Evolutionary conservation across 2,797 vertebrate genomes (phyloP).

Genomic region (Pelochelys cantorii): DNA sequence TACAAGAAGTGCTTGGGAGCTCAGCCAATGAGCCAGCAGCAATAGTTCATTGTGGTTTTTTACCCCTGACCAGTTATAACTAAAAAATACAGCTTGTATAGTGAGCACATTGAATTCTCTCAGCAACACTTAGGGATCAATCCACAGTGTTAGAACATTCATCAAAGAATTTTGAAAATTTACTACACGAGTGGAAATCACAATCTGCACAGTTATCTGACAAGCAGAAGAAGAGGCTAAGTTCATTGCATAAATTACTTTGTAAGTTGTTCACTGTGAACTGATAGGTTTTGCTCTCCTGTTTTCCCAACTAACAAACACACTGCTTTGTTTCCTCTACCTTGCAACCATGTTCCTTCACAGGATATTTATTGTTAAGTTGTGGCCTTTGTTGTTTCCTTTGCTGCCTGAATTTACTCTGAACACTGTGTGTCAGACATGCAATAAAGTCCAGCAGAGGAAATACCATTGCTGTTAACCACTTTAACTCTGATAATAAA

Average conservation of each 20-base stretch:
- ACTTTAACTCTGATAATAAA: conserved; percentile 81
- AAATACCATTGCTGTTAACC: conserved; percentile 80
- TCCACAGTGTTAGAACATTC: neutral
- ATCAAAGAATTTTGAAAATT: conserved; percentile 15
- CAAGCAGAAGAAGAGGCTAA: neutral
- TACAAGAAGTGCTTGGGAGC: neutral
- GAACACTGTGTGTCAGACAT: conserved; percentile 56
- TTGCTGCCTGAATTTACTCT: conserved; percentile 56
- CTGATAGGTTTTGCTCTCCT: conserved; percentile 45
- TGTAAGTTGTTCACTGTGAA: conserved; percentile 29
- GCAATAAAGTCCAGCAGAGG: conserved; percentile 76
- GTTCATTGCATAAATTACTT: conserved; percentile 38
- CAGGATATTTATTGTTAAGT: conserved; percentile 74
- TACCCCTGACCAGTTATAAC: conserved; percentile 1
- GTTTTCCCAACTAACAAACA: conserved; percentile 14
- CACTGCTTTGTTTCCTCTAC: conserved; percentile 55
- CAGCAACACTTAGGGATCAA: conserved; percentile 31
- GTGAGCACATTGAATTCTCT: neutral
- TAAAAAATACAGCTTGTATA: conserved; percentile 36
- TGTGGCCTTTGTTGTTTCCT: conserved; percentile 66
- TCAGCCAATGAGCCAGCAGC: conserved; percentile 4
- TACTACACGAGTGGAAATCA: conserved; percentile 3
- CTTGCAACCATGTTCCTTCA: conserved; percentile 44
- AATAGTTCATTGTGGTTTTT: neutral
- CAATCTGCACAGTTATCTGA: neutral